Base-by-base conservation (phyloP, 2,113 vertebrate genomes). In the Phalacrocorax pelagicus region DNA sequence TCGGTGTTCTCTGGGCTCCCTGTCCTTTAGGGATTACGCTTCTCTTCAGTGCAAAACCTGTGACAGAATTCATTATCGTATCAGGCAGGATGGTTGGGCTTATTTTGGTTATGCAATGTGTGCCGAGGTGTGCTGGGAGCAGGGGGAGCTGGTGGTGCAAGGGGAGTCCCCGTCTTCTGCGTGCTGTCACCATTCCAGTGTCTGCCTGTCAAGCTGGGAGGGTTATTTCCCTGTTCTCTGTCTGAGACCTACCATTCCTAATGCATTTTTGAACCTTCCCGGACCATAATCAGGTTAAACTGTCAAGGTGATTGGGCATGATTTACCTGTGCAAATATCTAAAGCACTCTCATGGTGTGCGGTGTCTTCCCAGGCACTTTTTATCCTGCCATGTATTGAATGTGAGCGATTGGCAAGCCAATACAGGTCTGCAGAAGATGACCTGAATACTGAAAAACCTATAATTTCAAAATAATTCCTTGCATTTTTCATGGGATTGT, bases 41-140 rank as follows among this genome's bases (percentile, higher is more conserved):
- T 88, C 30, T 49, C 62, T 58, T 70, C 1, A 3, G 87, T 75
- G 81, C 73, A 69, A 57, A 85, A 96, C 74, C 85, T 82, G 90
- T 94, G 94, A 88, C 93, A 92, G 88, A 72, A 38, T 58, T 92
- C 78, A 88, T 96, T 88, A 93, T 80, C 42, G 8, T 86, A 86
- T 96, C 90, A 77, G 88, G 73, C 73, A 30, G 86, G 94, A 94
- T 87, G 77, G 84, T 65, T 74, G 71, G 54, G 82, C 42, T 94
- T 93, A 80, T n/a, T 95, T 82, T 65, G 69, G 92, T 96, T 96
- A 92, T 69, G 90, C 81, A 95, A 91, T 46, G 47, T 55, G 73
- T 66, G 73, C 70, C 1, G 29, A 73, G 54, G 67, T 47, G 75
- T 26, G n/a, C 46, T 1, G 5, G 30, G 88, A 92, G 72, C 63